phyloP scores from a whole-genome alignment of 2,797 vertebrate genomes.

The Hypotaenidia philippensis region DNA sequence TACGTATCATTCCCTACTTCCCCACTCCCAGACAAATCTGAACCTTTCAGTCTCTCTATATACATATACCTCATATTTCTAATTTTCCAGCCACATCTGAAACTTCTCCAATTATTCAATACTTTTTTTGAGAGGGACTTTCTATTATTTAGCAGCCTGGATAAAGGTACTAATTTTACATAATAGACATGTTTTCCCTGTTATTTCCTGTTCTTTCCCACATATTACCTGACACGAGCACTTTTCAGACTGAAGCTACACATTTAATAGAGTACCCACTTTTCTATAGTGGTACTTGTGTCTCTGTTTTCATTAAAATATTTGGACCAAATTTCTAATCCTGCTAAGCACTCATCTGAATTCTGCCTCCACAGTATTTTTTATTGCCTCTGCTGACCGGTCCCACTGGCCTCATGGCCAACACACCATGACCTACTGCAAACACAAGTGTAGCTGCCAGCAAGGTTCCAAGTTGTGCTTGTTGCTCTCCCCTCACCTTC shows the following conservation, averaged over 20 bases:
- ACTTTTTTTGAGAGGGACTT: not conserved
- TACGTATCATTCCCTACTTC: not conserved
- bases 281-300: not conserved
- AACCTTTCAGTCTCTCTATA: not conserved
- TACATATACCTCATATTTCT: fast-evolving
- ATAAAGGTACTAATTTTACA: not conserved
- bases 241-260: not conserved
- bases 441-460: not conserved
- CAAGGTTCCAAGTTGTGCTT: fast-evolving
- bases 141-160: not conserved
- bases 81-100: not conserved
- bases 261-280: not conserved
- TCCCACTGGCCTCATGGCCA: fast-evolving
- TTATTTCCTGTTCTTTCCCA: not conserved
- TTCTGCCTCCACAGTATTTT: fast-evolving
- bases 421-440: not conserved
- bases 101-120: not conserved
- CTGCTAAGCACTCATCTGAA: not conserved
- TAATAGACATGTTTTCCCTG: not conserved
- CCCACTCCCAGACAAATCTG: fast-evolving
- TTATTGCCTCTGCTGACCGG: not conserved
- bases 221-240: fast-evolving
- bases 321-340: fast-evolving
- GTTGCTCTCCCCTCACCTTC: not conserved
- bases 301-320: not conserved